Evolutionary conservation across 2,888 invertebrate genomes (phyloP), one percentile per base, ranked within the genome.

Genomic region (Drosophila diplacantha): DNA sequence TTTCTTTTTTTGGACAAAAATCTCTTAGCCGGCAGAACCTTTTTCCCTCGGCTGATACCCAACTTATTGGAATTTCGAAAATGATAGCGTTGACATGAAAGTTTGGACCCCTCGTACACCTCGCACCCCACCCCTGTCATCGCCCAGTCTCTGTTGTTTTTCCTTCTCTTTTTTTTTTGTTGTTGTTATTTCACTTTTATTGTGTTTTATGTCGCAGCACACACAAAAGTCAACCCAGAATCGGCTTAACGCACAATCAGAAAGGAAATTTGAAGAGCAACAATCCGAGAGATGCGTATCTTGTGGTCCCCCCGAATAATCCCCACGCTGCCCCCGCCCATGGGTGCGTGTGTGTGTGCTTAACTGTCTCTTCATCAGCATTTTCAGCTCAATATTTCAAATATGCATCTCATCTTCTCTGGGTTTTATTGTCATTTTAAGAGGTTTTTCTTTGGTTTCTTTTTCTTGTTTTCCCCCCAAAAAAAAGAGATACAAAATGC

Each of bases 251-350:
- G 53, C 16, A 38, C 41, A 52, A 53, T 53, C 49, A 63, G 51
- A 47, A 43, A 64, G 37, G 34, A 47, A 63, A 55, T 54, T 26
- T 26, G 64, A 64, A 70, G 72, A 72, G 74, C 70, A 80, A 60
- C 80, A 74, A 77, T 75, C 73, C 73, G 43, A 72, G 46, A 80
- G 81, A 77, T 80, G 73, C 78, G 73, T 80, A 76, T 76, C 76
- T 72, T 71, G 66, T 66, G 71, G 73, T 14, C 18, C 18, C 20
- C 34, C 41, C 24, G 37, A 26, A 37, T 63, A 59, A 58, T 50
- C 31, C 12, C 43, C 20, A 55, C 35, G 34, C 29, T 11, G 0
- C 39, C 14, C 32, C 12, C 24, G 22, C 4, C 14, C 37, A 16
- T n/a, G 22, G 9, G n/a, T 14, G n/a, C n/a, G 29, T 55, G 56